Base-by-base conservation (phyloP, 2,888 invertebrate species). In the Caenorhabditis parvicauda region DNA sequence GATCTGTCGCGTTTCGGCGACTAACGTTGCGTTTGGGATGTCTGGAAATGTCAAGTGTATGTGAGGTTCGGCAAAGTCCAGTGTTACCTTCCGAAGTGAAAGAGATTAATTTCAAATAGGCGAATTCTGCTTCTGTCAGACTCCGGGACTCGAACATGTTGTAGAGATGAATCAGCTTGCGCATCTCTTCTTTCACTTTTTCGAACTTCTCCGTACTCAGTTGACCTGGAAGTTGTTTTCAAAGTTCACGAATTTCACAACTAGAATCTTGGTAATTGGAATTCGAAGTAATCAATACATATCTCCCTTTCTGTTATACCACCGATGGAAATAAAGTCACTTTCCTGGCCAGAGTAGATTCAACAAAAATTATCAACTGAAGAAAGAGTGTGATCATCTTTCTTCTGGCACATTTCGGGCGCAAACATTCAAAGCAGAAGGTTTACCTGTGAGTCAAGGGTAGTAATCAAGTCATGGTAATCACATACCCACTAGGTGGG, bases 1-100 rank as follows among this genome's bases (percentile, higher is more conserved):
- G 60, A 88, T 82, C 61, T 84, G 84, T 70, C 87, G 86, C 14
- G 87, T 83, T 71, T 86, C 86, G 48, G 84, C 82, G 50, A 84
- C 82, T 60, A 83, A 78, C 24, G 83, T 71, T 54, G 85, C 75
- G 38, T 85, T 84, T 1, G 86, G 84, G 67, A 86, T 85, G 80
- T 87, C 87, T 81, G 54, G 1, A 52, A 52, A 5, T 29, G 9
- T 17, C 24, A 27, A 46, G 41, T n/a, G 2, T 19, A 24, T 28
- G 32, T 14, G 1, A 29, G n/a, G 19, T 2, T 29, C 2, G 28
- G 9, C 9, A 28, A 21, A 24, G 6, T 28, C 29, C 1, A 17
- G 9, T 48, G 54, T 49, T 32, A 73, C 76, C 79, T 48, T 70
- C 63, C 6, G 74, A 56, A 5, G 78, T 74, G 64, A 81, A 80